A percentile compares a stretch with the other conserved stretches of the same genome.
These are phyloP conservation scores for Ceratina calcarata DNA, from an alignment of 1,140 invertebrate genomes.

Conservation along the genomic window DNA sequence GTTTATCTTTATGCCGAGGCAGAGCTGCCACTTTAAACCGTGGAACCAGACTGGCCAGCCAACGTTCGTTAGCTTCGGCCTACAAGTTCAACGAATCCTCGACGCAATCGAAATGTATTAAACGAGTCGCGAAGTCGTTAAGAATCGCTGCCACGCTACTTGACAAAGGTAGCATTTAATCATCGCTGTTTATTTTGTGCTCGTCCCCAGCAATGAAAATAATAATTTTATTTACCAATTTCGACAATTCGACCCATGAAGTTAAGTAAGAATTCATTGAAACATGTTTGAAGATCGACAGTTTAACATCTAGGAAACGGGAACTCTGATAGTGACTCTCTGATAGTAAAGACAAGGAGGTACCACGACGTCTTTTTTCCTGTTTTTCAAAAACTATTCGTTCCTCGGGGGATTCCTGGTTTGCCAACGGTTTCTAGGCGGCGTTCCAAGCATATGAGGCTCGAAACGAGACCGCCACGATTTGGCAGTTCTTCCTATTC, in stretches of 20 bases:
- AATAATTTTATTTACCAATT: too few species aligned
- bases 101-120: background rate
- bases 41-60: conserved; percentile 15
- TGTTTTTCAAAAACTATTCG: conserved; percentile 50
- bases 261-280: too few species aligned
- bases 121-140: too few species aligned
- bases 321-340: too few species aligned
- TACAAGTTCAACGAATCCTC: background rate
- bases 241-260: too few species aligned
- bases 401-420: background rate
- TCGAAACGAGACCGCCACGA: conserved; percentile 40
- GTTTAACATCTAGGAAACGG: too few species aligned
- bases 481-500: conserved; percentile 59
- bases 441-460: conserved; percentile 43
- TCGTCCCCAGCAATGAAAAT: too few species aligned
- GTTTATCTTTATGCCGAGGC: conserved; percentile 59
- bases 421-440: conserved; percentile 51
- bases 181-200: too few species aligned
- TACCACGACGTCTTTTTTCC: background rate
- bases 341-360: too few species aligned
- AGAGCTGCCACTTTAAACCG: conserved; percentile 38
- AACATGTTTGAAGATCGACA: too few species aligned
- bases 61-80: conserved; percentile 59
- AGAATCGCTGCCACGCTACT: too few species aligned
- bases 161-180: too few species aligned